Percentiles rank a stretch among this genome's conserved stretches.
phyloP scores from a whole-genome alignment of 1,140 invertebrate species.

The Drosophila tristis region DNA sequence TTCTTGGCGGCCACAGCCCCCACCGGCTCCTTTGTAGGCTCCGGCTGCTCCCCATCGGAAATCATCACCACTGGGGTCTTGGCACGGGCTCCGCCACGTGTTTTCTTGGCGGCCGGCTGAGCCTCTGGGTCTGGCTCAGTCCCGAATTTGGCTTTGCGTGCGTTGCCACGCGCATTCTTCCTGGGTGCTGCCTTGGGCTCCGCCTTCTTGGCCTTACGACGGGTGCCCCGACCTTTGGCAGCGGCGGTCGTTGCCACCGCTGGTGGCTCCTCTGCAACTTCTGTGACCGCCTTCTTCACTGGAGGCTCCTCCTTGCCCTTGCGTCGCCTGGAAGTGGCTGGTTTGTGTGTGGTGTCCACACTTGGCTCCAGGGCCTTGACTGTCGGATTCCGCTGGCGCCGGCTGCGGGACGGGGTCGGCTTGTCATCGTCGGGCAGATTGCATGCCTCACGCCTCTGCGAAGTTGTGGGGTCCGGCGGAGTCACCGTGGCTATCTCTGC shows the following conservation, averaged over 20 bases:
- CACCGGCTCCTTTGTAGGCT: too few species aligned
- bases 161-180: slow-evolving; percentile 37
- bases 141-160: slow-evolving; percentile 48
- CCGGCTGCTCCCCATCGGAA: too few species aligned
- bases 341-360: too few species aligned
- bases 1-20: slow-evolving; percentile 13
- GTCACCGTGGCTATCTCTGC: background rate
- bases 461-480: slow-evolving; percentile 19
- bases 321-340: slow-evolving; percentile 49
- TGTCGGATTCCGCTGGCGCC: slow-evolving; percentile 52
- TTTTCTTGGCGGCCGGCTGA: slow-evolving; percentile 29
- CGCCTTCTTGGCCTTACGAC: slow-evolving; percentile 44
- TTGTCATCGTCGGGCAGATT: slow-evolving; percentile 74
- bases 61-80: slow-evolving; percentile 15
- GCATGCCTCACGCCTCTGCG: slow-evolving; percentile 61
- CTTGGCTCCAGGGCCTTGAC: slow-evolving; percentile 53
- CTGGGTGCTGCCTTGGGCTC: slow-evolving; percentile 24
- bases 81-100: slow-evolving; percentile 32
- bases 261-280: slow-evolving; percentile 17
- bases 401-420: slow-evolving; percentile 49
- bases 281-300: slow-evolving; percentile 34
- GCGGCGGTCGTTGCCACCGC: slow-evolving; percentile 7
- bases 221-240: slow-evolving; percentile 33
- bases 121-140: too few species aligned
- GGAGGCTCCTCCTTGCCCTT: slow-evolving; percentile 16